These are phyloP conservation scores for Delphinus delphis DNA, from an alignment of 2,113 vertebrate species.

Conservation along the genomic window DNA sequence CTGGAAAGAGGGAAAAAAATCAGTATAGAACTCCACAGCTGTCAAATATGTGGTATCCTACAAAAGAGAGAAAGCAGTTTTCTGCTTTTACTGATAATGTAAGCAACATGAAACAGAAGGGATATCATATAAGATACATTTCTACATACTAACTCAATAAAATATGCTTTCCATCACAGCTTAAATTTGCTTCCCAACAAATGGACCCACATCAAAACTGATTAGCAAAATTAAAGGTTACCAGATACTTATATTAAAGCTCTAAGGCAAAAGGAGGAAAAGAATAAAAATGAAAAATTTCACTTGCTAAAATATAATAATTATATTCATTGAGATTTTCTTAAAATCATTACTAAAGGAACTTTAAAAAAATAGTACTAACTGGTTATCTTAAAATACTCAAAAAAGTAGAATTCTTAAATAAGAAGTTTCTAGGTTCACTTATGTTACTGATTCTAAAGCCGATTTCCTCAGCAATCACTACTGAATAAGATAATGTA, in stretches of 20 bases:
- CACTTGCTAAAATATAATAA: background rate
- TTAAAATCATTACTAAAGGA: background rate
- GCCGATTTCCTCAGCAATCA: background rate
- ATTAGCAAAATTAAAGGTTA: constrained; percentile 14
- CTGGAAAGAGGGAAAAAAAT: background rate
- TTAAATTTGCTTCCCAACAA: background rate
- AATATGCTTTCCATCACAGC: background rate
- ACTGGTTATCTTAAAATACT: background rate
- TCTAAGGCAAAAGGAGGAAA: background rate
- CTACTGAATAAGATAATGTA: background rate
- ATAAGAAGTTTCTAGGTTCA: background rate
- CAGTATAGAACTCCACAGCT: background rate
- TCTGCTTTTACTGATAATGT: background rate
- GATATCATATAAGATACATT: background rate
- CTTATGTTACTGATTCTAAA: background rate
- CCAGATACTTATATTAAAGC: background rate
- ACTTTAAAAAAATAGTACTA: background rate
- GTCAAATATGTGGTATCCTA: background rate
- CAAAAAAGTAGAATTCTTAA: background rate
- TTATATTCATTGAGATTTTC: background rate
- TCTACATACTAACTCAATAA: constrained; percentile 15
- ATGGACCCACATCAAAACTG: background rate
- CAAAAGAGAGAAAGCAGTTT: background rate
- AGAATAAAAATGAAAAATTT: background rate
- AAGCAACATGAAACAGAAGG: background rate